A percentile compares a stretch with the other conserved stretches of the same genome.
These are phyloP conservation scores for Agonum fuliginosum DNA, from an alignment of 2,888 invertebrate species.

Conservation along the genomic window DNA sequence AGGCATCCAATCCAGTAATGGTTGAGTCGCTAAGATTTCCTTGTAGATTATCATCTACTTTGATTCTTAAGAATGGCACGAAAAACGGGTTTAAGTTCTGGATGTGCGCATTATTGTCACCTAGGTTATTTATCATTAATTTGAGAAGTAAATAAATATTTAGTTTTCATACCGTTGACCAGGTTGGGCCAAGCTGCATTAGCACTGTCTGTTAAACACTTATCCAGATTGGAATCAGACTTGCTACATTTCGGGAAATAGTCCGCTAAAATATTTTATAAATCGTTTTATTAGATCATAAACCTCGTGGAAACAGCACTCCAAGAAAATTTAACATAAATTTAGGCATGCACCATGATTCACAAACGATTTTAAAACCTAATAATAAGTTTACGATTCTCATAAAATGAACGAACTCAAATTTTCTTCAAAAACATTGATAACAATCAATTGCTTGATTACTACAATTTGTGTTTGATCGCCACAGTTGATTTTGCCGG, in stretches of 20 bases:
- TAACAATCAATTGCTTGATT: too few species aligned
- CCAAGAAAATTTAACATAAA: conserved; percentile 10
- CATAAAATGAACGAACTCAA: neutral
- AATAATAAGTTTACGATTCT: neutral
- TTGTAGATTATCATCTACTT: conserved; percentile 29
- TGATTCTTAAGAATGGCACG: conserved; percentile 7
- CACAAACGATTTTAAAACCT: neutral
- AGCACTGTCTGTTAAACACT: conserved; percentile 4
- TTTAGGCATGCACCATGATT: neutral
- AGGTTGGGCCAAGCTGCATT: conserved; percentile 44
- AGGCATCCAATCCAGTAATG: conserved; percentile 2
- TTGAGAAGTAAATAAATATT: neutral
- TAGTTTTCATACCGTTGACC: conserved; percentile 26
- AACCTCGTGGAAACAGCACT: conserved; percentile 13
- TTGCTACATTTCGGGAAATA: conserved; percentile 49
- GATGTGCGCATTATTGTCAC: conserved; percentile 44
- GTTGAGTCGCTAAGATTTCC: conserved; percentile 18
- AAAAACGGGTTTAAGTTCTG: conserved; percentile 4
- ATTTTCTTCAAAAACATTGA: neutral
- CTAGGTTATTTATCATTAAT: conserved; percentile 4
- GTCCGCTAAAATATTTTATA: conserved; percentile 25
- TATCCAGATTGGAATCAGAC: conserved; percentile 15
- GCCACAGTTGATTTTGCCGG: too few species aligned
- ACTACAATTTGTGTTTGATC: too few species aligned
- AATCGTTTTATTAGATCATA: conserved; percentile 4